Base-by-base conservation (phyloP, 2,113 vertebrate species). In the Prietella phreatophila region DNA sequence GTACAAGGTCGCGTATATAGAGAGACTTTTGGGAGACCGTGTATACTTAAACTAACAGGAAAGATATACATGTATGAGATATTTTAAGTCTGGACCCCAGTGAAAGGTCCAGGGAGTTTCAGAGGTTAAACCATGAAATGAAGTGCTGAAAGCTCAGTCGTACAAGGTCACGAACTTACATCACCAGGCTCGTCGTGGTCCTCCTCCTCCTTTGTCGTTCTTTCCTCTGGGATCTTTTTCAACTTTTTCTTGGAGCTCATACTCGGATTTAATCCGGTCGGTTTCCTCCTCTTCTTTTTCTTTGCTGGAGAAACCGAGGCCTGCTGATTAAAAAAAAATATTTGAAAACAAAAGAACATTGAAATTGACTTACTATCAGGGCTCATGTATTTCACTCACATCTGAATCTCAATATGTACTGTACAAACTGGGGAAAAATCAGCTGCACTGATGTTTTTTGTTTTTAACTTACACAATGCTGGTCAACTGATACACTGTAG, bases 251-350 rank as follows among this genome's bases (percentile, higher is more conserved):
- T 92, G 50, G 87, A 13, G 36, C 89, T 94, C 20, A 53, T 53
- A 0, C 1, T 76, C 19, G 36, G 22, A 50, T 47, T 75, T n/a
- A 89, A 19, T 5, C 61, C 92, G 89, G 93, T 91, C 75, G 92
- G 93, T 82, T 83, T 88, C 65, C 84, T 94, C 89, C 91, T 94
- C 85, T 92, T 93, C 87, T 93, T 93, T 82, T 90, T 88, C 85
- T 90, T 89, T 1, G 55, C 75, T 67, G 86, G 27, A 0, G 61
- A 61, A 47, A 84, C 88, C 2, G 65, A 71, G 22, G 14, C 91
- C 65, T 65, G 85, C 58, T 39, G 90, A 85, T 85, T 0, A 87
- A 13, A 58, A 71, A 5, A 14, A 56, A 22, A 60, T 5, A 50
- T 14, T 47, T 17, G 2, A 55, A 50, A 30, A 53, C 42, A 20